Evolutionary conservation across 2,888 invertebrate genomes (phyloP).

Genomic region (Cephus spinipes): DNA sequence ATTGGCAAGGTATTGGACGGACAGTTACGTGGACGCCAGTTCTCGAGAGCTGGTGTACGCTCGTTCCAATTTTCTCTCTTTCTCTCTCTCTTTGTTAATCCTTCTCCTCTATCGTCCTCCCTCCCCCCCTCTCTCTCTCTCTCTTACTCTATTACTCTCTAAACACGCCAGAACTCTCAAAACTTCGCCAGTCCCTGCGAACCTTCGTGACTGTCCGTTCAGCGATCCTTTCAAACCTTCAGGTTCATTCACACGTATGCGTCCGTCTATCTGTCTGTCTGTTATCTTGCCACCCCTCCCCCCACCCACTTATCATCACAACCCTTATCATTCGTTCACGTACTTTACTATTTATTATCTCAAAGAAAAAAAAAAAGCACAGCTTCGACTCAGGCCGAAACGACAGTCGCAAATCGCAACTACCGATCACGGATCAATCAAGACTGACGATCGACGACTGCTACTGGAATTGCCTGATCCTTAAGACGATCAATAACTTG

Average conservation of each 20-base stretch:
- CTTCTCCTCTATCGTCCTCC: conserved; percentile 4
- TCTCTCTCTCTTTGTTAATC: conserved; percentile 4
- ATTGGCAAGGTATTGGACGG: too few species aligned
- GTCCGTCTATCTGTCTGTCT: conserved; percentile 29
- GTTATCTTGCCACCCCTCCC: conserved; percentile 12
- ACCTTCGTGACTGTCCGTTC: not conserved
- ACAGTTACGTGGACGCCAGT: too few species aligned
- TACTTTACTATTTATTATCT: conserved; percentile 17
- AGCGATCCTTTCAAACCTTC: too few species aligned
- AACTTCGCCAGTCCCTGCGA: not conserved
- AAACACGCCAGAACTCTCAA: not conserved
- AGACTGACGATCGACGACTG: too few species aligned
- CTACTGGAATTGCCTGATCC: too few species aligned
- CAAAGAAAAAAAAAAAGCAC: conserved; percentile 21
- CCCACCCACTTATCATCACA: conserved; percentile 23
- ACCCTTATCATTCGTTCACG: conserved; percentile 27
- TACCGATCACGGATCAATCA: too few species aligned
- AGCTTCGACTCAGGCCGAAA: conserved; percentile 24
- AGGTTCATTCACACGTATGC: conserved; percentile 10
- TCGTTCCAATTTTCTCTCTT: conserved; percentile 2
- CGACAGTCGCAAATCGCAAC: too few species aligned
- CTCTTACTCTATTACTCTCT: not conserved
- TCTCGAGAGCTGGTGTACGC: too few species aligned
- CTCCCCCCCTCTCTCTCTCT: conserved; percentile 19
- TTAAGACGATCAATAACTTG: too few species aligned